phyloP scores from a whole-genome alignment of 2,113 vertebrate species.

The Anser brachyrhynchus region DNA sequence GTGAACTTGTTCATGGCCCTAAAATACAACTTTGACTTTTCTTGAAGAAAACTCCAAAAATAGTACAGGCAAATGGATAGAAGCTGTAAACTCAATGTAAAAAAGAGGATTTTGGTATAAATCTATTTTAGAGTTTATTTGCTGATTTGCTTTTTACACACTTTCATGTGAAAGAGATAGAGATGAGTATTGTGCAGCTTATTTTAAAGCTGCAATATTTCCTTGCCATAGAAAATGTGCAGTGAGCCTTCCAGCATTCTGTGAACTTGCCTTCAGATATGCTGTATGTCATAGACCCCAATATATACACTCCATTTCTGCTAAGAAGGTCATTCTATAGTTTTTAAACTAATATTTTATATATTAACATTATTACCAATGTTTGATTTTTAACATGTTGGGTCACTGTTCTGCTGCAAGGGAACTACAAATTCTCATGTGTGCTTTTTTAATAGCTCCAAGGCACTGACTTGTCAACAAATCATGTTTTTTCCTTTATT shows the following conservation, averaged over 20 bases:
- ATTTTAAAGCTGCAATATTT: conserved; percentile 94
- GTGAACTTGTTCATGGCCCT: conserved; percentile 50
- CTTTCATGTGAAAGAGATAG: conserved; percentile 84
- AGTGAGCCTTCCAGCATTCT: conserved; percentile 84
- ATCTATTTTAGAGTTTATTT: conserved; percentile 86
- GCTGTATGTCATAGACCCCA: conserved; percentile 53
- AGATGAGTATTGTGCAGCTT: conserved; percentile 85
- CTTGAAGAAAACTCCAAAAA: conserved; percentile 60
- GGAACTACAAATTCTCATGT: conserved; percentile 59
- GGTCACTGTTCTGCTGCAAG: conserved; percentile 70
- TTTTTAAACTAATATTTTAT: conserved; percentile 83
- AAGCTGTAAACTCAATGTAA: conserved; percentile 79
- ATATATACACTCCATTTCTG: conserved; percentile 66
- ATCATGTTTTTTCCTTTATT: conserved; percentile 55
- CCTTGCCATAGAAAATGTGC: conserved; percentile 87
- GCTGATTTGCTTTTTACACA: conserved; percentile 84
- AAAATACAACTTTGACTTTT: conserved; percentile 57
- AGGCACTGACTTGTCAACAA: conserved; percentile 71
- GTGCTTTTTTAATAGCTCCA: conserved; percentile 63
- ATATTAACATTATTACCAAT: conserved; percentile 77
- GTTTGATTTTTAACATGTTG: conserved; percentile 60
- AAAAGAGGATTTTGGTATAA: conserved; percentile 79
- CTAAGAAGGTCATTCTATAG: conserved; percentile 75
- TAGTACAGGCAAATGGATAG: conserved; percentile 70
- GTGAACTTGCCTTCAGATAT: conserved; percentile 72